Base-by-base conservation (phyloP, 2,113 vertebrate species). In the Rhea americana region DNA sequence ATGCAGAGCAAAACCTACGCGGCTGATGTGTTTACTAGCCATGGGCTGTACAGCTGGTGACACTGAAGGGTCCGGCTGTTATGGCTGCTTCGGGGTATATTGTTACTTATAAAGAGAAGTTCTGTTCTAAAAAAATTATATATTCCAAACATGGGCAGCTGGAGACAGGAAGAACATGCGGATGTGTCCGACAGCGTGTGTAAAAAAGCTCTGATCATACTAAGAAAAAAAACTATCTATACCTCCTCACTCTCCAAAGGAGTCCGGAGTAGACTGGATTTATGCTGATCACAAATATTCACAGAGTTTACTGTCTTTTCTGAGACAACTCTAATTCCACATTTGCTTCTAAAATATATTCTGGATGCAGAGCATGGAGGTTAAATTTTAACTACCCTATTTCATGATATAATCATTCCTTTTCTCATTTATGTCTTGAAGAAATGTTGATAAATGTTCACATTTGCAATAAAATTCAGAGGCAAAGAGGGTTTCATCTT, bases 381-480 rank as follows among this genome's bases (percentile, higher is more conserved):
- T 93, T 91, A 95, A 93, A 90, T 93, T 94, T 93, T 93, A 94
- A 90, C 79, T 72, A 68, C 74, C 73, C 28, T 94, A 58, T 55
- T 94, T 68, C 66, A 53, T 79, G 62, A 90, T 88, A 37, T 62
- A 93, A 32, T 56, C 88, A 71, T 90, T 96, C 82, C 58, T 48
- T 72, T 93, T 78, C 83, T 86, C 73, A 88, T 88, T 95, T 96
- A 76, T 75, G 26, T 75, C 85, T 75, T 48, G 32, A 81, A 11
- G 87, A 86, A 74, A 30, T 78, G 66, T 91, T 93, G 91, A 93
- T 93, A 85, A 81, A 94, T 92, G 79, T 62, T 94, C 90, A 75
- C 32, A 86, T 94, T 82, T 95, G 77, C 66, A 91, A 62, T 94
- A 86, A 95, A 96, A 94, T 79, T 88, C 62, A 76, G 56, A 86